Percentiles rank a stretch among this genome's conserved stretches.
Evolutionary conservation across 2,113 vertebrate genomes (phyloP).

Genomic region (Saguinus imperator): DNA sequence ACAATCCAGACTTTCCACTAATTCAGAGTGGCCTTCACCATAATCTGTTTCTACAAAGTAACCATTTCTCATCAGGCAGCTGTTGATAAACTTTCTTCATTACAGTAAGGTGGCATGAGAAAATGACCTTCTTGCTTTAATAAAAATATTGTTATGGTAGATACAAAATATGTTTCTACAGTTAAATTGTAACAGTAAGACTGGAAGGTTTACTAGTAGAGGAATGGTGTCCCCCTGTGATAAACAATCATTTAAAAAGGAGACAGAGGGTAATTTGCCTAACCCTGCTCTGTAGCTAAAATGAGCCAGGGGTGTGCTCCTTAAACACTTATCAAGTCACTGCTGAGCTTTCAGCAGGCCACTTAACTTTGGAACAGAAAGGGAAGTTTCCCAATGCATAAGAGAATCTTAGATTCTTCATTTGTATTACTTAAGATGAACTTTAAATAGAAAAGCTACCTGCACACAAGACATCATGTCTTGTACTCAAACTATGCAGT

Average conservation of each 20-base stretch:
- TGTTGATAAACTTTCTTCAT: neutral
- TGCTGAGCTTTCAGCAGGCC: neutral
- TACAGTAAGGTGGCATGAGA: neutral
- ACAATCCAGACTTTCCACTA: neutral
- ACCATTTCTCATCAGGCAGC: neutral
- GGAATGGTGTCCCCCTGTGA: neutral
- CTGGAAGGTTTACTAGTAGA: neutral
- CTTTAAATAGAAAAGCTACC: neutral
- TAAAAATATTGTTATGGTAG: neutral
- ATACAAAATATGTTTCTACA: conserved; percentile 17
- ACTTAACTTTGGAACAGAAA: neutral
- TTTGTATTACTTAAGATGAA: neutral
- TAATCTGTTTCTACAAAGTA: neutral
- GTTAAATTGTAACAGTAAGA: neutral
- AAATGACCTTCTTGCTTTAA: conserved; percentile 32
- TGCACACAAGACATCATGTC: neutral
- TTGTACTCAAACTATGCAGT: neutral
- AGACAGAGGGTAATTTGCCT: neutral
- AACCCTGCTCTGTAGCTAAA: neutral
- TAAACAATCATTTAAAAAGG: neutral
- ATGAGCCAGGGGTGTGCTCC: neutral
- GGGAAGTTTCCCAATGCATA: neutral
- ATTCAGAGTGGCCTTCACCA: neutral
- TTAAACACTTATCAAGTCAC: neutral
- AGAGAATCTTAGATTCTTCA: neutral